These are phyloP conservation scores for Ivindomyrus marchei DNA, from an alignment of 2,113 vertebrate genomes.

Conservation along the genomic window DNA sequence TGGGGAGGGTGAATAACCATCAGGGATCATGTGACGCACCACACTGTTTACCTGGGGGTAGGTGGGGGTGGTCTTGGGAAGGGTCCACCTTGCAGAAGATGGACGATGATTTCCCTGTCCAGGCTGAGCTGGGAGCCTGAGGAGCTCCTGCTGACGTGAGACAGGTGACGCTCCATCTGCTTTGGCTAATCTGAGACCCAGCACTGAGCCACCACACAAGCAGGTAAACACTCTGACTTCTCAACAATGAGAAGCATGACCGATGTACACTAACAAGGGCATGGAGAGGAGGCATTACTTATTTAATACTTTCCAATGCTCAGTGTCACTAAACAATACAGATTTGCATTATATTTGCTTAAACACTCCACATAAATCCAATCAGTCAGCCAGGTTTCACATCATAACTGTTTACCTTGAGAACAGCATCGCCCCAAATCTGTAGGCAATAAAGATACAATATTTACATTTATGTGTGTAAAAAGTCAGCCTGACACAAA, in stretches of 20 bases:
- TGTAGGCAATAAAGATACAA: conserved; percentile 13
- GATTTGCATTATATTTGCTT: conserved; percentile 17
- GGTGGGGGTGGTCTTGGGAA: conserved; percentile 82
- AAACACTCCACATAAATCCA: not conserved
- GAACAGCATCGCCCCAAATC: conserved; percentile 39
- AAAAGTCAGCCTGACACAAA: not conserved
- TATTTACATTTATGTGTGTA: conserved; percentile 19
- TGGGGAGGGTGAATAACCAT: conserved; percentile 75
- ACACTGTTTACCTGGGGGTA: conserved; percentile 80
- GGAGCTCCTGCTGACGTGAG: not conserved
- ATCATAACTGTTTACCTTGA: conserved; percentile 34
- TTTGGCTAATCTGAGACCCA: not conserved
- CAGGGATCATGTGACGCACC: conserved; percentile 80
- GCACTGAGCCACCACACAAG: conserved; percentile 21
- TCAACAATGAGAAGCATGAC: not conserved
- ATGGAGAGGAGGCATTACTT: conserved; percentile 2
- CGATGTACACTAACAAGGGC: not conserved
- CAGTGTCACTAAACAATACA: conserved; percentile 17
- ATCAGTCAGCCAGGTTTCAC: conserved; percentile 28
- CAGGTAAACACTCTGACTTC: conserved; percentile 18
- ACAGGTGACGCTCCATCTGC: not conserved
- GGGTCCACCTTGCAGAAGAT: conserved; percentile 67
- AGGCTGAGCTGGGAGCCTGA: conserved; percentile 28
- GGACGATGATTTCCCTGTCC: conserved; percentile 76
- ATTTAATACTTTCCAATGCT: conserved; percentile 31